Evolutionary conservation across 2,888 invertebrate genomes (phyloP), one percentile per base, ranked within the genome.

Genomic region (Palloptera scutellata): DNA sequence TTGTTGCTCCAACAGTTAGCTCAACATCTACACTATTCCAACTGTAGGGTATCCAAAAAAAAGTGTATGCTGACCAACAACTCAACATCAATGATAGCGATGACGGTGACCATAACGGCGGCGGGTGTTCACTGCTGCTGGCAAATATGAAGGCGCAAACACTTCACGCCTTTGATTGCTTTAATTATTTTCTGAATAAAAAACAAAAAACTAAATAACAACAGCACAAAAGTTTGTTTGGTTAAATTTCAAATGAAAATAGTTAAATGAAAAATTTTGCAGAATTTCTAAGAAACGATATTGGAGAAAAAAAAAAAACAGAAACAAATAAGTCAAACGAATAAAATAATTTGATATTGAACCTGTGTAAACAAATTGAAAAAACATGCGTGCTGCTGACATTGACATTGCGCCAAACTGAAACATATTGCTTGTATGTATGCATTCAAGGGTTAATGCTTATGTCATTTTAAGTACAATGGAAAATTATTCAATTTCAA

Each of bases 131-230:
- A 13, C 13, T 11, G 2, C 3, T 30, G 30, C 6, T 30, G 30
- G 30, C 30, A 6, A 19, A 15, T 5, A 41, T 9, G n/a, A 30
- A 51, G 61, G 61, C 61, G 61, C 61, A 52, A 53, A 51, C 53
- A 61, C 61, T 61, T 61, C 53, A 45, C 61, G 53, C 61, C 61
- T 41, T 17, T 20, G 54, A 54, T 17, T 54, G 48, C 48, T 48
- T 54, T 54, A 54, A 54, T 54, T 54, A 54, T 19, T n/a, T 19
- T 13, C 30, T 30, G 30, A 30, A 30, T 30, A 30, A 30, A 30
- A 30, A 30, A n/a, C n/a, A n/a, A 30, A 30, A 30, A 30, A 30
- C 30, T 6, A 6, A 30, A 30, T n/a, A n/a, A n/a, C 30, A 30
- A 30, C 30, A 30, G 6, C 6, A 6, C 30, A 30, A 30, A 30